Base-by-base conservation (phyloP, 92 coral and sea anemone species). In the Galaxea fascicularis region DNA sequence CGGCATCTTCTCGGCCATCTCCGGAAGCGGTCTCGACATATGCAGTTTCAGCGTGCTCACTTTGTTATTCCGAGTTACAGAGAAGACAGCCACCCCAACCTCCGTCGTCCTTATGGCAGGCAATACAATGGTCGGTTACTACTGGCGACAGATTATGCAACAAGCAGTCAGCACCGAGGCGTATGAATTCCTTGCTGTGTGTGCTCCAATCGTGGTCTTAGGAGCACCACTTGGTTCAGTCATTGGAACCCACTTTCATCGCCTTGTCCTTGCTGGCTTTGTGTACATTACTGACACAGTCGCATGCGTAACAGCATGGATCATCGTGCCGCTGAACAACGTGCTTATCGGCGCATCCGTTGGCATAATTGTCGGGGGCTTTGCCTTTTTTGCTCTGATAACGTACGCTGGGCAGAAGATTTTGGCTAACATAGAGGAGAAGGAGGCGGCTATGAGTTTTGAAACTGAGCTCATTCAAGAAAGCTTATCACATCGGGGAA, bases 1-100 rank as follows among this genome's bases (percentile, higher is more conserved):
- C 2, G 98, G 98, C 8, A 94, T 94, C 73, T 94, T 94, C 82
- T 82, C 98, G 0, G 90, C 95, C 11, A 63, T 94, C 45, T 86
- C 98, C 41, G 98, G 98, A 21, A 94, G 98, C 68, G 98, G 98
- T 13, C 71, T 94, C 71, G 98, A 94, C 74, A 89, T 94, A 47
- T 94, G 98, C 65, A 94, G 95, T 84, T 95, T 95, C 87, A 95
- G 98, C 58, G 85, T 95, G 18, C 89, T 95, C n/a, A 95, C 98
- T 7, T 77, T 95, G 56, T 90, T 95, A 39, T 95, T 95, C 86
- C 91, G 98, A 8, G 98, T 94, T 21, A 81, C 91, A 28, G 98
- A 94, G 76, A 94, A 94, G 74, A 94, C 98, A 11, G 95, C 98
- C 57, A 90, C 98, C 6, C 98, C 98, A 1, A 94, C 98, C 0